These are phyloP conservation scores for Macaria notata DNA, from an alignment of 2,888 invertebrate species.

Conservation along the genomic window DNA sequence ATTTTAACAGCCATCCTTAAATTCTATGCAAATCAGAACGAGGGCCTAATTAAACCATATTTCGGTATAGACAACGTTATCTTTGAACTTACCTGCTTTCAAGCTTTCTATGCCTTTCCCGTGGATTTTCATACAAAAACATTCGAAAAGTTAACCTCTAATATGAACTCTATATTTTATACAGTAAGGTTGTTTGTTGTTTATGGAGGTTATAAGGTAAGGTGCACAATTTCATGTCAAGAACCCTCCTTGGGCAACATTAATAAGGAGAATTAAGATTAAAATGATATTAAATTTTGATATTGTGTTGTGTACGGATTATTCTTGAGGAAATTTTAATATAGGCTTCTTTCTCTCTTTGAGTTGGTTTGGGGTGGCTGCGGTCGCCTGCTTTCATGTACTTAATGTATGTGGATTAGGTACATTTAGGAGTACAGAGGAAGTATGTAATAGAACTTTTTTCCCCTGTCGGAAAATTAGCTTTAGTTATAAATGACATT, in stretches of 20 bases:
- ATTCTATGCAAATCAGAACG: constrained; percentile 48
- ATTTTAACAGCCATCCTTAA: constrained; percentile 23
- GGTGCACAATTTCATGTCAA: constrained; percentile 50
- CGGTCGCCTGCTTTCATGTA: constrained; percentile 20
- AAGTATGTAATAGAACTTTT: no score
- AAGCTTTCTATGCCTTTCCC: constrained; percentile 40
- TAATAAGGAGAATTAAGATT: constrained; percentile 81
- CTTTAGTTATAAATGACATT: no score
- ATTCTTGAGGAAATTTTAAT: constrained; percentile 76
- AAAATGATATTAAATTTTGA: constrained; percentile 82
- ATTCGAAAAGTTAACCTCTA: constrained; percentile 9
- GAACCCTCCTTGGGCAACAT: constrained; percentile 71
- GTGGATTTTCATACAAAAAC: constrained; percentile 35
- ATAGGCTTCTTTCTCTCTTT: constrained; percentile 65
- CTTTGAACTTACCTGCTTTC: constrained; percentile 77
- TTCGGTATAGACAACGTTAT: constrained; percentile 66
- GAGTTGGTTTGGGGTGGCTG: constrained; percentile 44
- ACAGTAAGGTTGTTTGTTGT: constrained; percentile 33
- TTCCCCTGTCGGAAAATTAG: no score
- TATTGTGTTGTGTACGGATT: constrained; percentile 81
- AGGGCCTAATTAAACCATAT: constrained; percentile 70
- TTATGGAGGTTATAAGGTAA: constrained; percentile 28
- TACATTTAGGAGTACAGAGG: not conserved
- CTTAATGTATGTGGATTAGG: constrained; percentile 4
- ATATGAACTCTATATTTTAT: constrained; percentile 22